Evolutionary conservation across 2,113 vertebrate genomes (phyloP).

Genomic region (Lonchura striata): DNA sequence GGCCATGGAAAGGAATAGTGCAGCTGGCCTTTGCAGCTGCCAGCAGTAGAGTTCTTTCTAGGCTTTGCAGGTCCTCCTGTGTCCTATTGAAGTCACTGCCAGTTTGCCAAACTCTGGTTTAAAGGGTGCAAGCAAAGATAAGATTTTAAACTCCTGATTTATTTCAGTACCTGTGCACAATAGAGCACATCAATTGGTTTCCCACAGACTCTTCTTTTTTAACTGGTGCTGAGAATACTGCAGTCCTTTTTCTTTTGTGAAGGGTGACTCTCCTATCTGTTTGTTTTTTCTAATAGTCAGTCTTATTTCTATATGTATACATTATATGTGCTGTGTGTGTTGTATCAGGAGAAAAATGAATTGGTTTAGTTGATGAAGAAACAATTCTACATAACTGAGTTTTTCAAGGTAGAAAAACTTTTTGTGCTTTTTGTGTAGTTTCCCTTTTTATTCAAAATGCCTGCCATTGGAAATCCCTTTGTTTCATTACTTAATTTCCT

Average conservation of each 20-base stretch:
- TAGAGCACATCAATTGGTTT: background rate
- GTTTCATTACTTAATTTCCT: constrained; percentile 13
- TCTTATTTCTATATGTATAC: background rate
- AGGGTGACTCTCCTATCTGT: background rate
- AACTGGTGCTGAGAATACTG: background rate
- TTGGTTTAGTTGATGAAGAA: constrained; percentile 8
- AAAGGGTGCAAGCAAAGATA: background rate
- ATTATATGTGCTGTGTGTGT: background rate
- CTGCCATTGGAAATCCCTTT: background rate
- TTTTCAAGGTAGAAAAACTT: constrained; percentile 4
- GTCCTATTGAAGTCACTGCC: background rate
- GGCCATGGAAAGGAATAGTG: accelerated
- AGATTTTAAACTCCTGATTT: background rate
- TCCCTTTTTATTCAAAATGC: background rate
- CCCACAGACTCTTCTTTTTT: background rate
- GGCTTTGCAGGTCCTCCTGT: background rate
- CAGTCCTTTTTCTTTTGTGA: background rate
- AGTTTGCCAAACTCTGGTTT: background rate
- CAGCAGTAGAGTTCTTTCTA: background rate
- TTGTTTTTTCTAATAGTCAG: background rate
- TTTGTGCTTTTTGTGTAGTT: background rate
- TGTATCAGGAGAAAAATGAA: background rate
- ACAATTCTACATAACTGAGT: background rate
- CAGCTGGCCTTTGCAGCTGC: background rate
- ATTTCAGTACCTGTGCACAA: background rate